Evolutionary conservation across 2,888 invertebrate species (phyloP).

Genomic region (Synergus gifuensis): DNA sequence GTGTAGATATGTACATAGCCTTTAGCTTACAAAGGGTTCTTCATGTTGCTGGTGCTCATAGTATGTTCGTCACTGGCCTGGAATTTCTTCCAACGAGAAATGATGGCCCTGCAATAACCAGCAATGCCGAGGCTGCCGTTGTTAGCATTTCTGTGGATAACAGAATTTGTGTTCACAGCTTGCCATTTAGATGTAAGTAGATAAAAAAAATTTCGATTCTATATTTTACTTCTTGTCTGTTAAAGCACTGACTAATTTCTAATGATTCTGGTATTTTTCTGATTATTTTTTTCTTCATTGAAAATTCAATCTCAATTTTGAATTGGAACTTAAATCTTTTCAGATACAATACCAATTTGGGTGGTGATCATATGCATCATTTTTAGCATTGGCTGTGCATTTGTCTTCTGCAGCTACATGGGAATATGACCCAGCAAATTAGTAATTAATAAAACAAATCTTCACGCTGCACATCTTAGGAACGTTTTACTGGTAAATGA

Average conservation of each 20-base stretch:
- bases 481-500: slow-evolving; percentile 16
- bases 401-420: slow-evolving; percentile 90
- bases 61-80: slow-evolving; percentile 97
- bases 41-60: slow-evolving; percentile 91
- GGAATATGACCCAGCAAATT: slow-evolving; percentile 80
- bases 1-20: slow-evolving; percentile 92
- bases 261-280: too few species aligned
- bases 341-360: slow-evolving; percentile 91
- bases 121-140: slow-evolving; percentile 90
- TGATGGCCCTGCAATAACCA: slow-evolving; percentile 86
- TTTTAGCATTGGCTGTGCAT: slow-evolving; percentile 87
- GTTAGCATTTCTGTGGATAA: slow-evolving; percentile 98
- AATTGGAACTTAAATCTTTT: slow-evolving; percentile 60
- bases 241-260: too few species aligned
- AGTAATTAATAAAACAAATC: slow-evolving; percentile 12
- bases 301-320: slow-evolving; percentile 26
- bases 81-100: slow-evolving; percentile 90
- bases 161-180: slow-evolving; percentile 92
- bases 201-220: background rate
- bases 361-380: slow-evolving; percentile 87
- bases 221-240: too few species aligned
- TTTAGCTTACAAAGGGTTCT: slow-evolving; percentile 95
- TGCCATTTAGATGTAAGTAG: slow-evolving; percentile 88
- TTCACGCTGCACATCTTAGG: background rate
- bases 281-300: background rate